Evolutionary conservation across 2,888 invertebrate genomes (phyloP), one percentile per base, ranked within the genome.

Genomic region (Colletes collaris): DNA sequence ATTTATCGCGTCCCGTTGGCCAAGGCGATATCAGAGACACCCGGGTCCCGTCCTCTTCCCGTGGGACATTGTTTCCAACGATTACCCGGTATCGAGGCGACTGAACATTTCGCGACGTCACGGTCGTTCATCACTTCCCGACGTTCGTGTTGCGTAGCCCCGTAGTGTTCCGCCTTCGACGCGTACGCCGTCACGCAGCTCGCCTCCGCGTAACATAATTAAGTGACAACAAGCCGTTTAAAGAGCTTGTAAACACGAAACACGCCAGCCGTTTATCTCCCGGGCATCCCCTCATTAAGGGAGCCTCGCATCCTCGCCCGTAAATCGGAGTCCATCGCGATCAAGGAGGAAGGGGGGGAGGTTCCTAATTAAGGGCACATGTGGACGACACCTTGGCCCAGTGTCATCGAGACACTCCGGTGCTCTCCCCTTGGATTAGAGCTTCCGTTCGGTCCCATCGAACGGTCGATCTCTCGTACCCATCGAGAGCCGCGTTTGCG

Each of bases 331-430:
- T 73, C 60, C 60, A 59, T 68, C 62, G 27, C 27, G 27, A 27
- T 27, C 46, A 49, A 13, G 10, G 49, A 49, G 13, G 27, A 27
- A 11, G 50, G 50, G n/a, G 50, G n/a, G 50, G 50, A 50, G 50
- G 53, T 62, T 81, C 77, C 85, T 86, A 86, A 86, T 86, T 84
- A 86, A 85, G 63, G 71, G 63, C 79, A 73, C 78, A 84, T 83
- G 76, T 72, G 74, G 59, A 70, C 70, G 77, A 72, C 82, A 84
- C 79, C 76, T 79, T 66, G 59, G 69, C 60, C 81, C 64, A 64
- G 44, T 63, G 69, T 74, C 40, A 63, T 56, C 62, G 59, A 71
- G 73, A 66, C 74, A 46, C 44, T 60, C 65, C 46, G 3, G 11
- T 13, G 7, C 37, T 44, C 49, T 49, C 37, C 5, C 13, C 8